Base-by-base conservation (phyloP, 2,888 invertebrate genomes). In the Choreutis nemorana region DNA sequence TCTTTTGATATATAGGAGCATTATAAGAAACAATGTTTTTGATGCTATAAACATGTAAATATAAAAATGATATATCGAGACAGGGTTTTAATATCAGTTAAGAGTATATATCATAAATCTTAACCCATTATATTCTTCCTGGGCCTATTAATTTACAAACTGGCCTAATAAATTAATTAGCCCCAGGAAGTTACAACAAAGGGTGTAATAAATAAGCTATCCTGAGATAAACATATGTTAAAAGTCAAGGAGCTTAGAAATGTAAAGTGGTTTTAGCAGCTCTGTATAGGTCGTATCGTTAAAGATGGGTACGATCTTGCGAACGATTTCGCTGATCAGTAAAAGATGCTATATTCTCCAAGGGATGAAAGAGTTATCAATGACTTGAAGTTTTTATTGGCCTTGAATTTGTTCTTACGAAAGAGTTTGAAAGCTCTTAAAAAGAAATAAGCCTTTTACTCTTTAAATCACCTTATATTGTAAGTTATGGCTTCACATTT, bases 91-190 rank as follows among this genome's bases (percentile, higher is more conserved):
- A 18, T 6, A 18, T 18, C 8, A 18, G 8, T 14, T 10, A 26
- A n/a, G 26, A 26, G 13, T 14, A 26, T 4, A 14, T 28, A 39
- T 44, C 45, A 57, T 62, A 57, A 58, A 62, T 61, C 49, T 41
- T 31, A 35, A 31, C 33, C 46, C 52, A 48, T 57, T 66, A 58
- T 59, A 54, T 57, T 62, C 62, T 67, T 71, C 70, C 64, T 64
- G 61, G 50, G 53, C 55, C 52, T 45, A 59, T 61, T 61, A 68
- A 72, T 70, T 66, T 62, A 55, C 59, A 52, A 55, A 54, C 51
- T 61, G 62, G 62, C 58, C 60, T 49, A 61, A 63, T 73, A 71
- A 73, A 71, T 72, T 67, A 65, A 64, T 65, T 65, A 61, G 54
- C 51, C 45, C 51, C 56, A 59, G 63, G 68, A 68, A 64, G 60